Base-by-base conservation (phyloP, 2,797 vertebrate species). In the Sebastes iracundus region DNA sequence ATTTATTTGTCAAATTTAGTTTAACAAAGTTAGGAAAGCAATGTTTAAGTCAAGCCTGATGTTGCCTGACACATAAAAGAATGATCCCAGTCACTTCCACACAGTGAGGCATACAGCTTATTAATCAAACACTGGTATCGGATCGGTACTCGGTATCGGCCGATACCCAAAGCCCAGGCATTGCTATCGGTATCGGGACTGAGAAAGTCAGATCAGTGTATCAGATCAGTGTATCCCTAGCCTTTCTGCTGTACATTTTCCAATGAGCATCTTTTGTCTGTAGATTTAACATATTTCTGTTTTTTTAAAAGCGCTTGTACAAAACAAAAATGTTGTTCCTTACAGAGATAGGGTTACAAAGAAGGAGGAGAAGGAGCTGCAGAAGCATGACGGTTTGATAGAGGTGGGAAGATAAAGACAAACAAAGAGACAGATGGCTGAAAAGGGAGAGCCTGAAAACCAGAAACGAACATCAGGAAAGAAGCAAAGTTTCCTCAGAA, bases 361-460 rank as follows among this genome's bases (percentile, higher is more conserved):
- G 20, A 70, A 56, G 9, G 8, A 69, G 13, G 11, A 69, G 13
- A 9, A 27, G 32, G 27, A 65, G 62, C 13, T 46, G 52, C 35
- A 32, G 28, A 70, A 72, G 14, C 12, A 16, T 2, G 66, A 53
- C 8, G 16, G 20, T 10, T 10, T n/a, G 73, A 75, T 38, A 30
- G 18, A 60, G 77, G 58, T 13, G 18, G 53, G 64, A 4, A 1
- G 55, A 74, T 14, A 69, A 64, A 58, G 61, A 5, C 64, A 82
- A 75, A 80, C 38, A 46, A 75, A 60, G 52, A 69, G 20, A 69
- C 35, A 65, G 42, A 80, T 52, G 62, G 20, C 22, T 75, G 3
- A 73, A 27, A 42, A 56, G 28, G 2, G 20, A 64, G 23, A 60
- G 38, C 20, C 46, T 20, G 56, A 56, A 46, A 77, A 12, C 13